These are phyloP conservation scores for Ctena decussata DNA, from an alignment of 2,888 invertebrate genomes.

Conservation along the genomic window DNA sequence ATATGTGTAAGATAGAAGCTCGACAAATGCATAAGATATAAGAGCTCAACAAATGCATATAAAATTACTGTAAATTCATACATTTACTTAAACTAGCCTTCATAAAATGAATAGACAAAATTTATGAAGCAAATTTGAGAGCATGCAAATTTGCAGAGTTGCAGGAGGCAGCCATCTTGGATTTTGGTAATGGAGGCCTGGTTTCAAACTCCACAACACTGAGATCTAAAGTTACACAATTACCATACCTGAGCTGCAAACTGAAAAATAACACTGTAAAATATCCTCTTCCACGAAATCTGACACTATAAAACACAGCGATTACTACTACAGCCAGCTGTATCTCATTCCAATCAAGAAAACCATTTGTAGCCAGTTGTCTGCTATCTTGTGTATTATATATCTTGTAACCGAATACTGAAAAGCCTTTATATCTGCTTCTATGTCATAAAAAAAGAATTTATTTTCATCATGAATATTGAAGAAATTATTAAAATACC, in stretches of 20 bases:
- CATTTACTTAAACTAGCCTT: no score
- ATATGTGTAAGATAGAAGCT: no score
- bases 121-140: neutral
- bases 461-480: conserved; percentile 2
- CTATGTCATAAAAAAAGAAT: neutral
- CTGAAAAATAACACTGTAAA: neutral
- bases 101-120: no score
- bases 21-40: no score
- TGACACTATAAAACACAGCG: neutral
- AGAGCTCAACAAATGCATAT: no score
- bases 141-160: neutral
- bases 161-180: conserved; percentile 59
- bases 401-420: conserved; percentile 1
- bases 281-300: neutral
- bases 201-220: conserved; percentile 67
- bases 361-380: neutral
- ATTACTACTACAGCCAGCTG: neutral
- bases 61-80: no score
- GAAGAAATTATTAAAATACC: neutral
- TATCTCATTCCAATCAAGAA: neutral
- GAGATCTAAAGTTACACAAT: conserved; percentile 57
- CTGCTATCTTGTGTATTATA: conserved; percentile 4
- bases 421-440: neutral
- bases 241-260: conserved; percentile 50
- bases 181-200: conserved; percentile 64